Base-by-base conservation (phyloP, 2,888 invertebrate genomes). In the Hypercompe scribonia region DNA sequence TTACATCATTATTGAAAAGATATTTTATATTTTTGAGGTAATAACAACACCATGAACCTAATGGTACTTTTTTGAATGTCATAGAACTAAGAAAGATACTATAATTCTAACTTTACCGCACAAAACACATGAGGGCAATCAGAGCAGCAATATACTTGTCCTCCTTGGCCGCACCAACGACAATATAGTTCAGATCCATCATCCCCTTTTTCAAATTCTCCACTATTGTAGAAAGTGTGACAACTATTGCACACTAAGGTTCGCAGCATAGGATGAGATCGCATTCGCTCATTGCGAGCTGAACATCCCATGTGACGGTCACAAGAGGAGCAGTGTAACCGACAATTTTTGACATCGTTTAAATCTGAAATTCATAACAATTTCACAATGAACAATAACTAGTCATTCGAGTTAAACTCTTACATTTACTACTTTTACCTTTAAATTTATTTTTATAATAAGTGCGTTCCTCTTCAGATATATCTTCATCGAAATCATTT, bases 101-200 rank as follows among this genome's bases (percentile, higher is more conserved):
- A 28, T 42, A 46, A 24, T 33, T 21, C 65, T 42, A 74, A 46
- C 88, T 84, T 92, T 92, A 96, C 97, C 90, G 96, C 97, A 90
- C 97, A 97, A 89, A 97, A 97, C 0, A 97, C 97, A 92, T 96
- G 97, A 68, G 97, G 96, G 79, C 98, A 98, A 78, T 96, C 96
- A 3, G 98, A 97, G 87, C 98, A 98, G 87, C 98, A 98, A 86
- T 97, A 97, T 1, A 98, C 97, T 91, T 97, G 97, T 8, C 97
- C 97, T 8, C 97, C 98, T 90, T 98, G 98, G 0, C 98, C 98
- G 87, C 98, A 98, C 98, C 98, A 98, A 68, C 98, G 96, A 84
- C 98, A 98, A 87, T 98, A 98, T 77, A 98, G 92, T 89, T 98
- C 98, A 28, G 98, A 98, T 36, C 97, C 97, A 93, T 98, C 98